Evolutionary conservation across 2,797 vertebrate species (phyloP), one percentile per base, ranked within the genome.

Genomic region (Cheirogaleus major): DNA sequence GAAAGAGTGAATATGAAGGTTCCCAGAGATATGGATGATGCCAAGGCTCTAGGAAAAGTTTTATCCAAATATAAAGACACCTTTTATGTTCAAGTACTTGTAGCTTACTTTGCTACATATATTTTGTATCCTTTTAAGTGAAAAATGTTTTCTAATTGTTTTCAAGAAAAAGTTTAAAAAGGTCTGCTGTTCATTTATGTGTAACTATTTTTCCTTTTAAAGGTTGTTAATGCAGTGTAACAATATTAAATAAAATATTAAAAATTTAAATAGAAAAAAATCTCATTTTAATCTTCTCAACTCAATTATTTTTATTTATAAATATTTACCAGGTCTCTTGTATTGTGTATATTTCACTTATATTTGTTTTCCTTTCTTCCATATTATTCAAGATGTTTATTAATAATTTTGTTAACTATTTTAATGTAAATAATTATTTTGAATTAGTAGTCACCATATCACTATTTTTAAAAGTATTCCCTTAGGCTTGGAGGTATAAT

Each of bases 1-100:
- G 99, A 99, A 99, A 99, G 99, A 98, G 99, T 99, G 97, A 99
- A 98, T 98, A 99, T 99, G 97, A 99, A 99, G 98, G 98, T 99
- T 97, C 99, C 99, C 27, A 99, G 99, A 99, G 99, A 99, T 98
- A 99, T 99, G 99, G 99, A 99, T 88, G 99, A 99, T 98, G 99
- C 99, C 97, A 99, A 99, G 98, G 99, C 99, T 69, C 98, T 99
- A 98, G 99, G 99, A 98, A 99, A 99, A 93, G 99, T 99, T 89
- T 99, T 99, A 93, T 99, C 99, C 94, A 99, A 99, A 98, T 99
- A 99, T 95, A 99, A 99, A 98, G 99, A 99, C 98, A 99, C 99
- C 0, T 99, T 99, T 98, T 99, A 99, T 41, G 99, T 99, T 97
- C 99, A 99, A 98, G 99, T 99, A 92, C 98, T 99, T 98, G 98